phyloP scores from a whole-genome alignment of 1,140 invertebrate species.

The Coelopa frigida region DNA sequence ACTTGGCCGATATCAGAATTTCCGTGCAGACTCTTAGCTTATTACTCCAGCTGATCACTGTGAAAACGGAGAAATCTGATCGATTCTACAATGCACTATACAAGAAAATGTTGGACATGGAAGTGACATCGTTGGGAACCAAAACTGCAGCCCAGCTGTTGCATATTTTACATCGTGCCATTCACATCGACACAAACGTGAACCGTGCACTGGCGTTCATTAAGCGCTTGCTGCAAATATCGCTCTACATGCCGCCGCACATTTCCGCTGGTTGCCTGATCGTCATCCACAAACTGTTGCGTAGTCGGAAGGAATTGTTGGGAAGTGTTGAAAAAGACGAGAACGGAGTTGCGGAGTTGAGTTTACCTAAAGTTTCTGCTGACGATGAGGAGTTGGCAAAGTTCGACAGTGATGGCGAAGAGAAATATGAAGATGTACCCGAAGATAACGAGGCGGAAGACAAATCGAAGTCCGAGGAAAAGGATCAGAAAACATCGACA shows the following conservation, averaged over 20 bases:
- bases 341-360: background rate
- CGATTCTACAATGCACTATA: constrained; percentile 89
- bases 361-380: background rate
- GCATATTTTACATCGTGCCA: constrained; percentile 78
- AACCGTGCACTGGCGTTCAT: constrained; percentile 74
- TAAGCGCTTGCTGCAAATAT: constrained; percentile 81
- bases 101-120: constrained; percentile 71
- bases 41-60: constrained; percentile 71
- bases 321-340: background rate
- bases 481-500: constrained; percentile 12
- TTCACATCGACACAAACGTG: constrained; percentile 69
- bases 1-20: constrained; percentile 74
- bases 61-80: constrained; percentile 45
- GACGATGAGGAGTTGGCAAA: constrained; percentile 25
- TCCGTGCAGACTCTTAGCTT: constrained; percentile 81
- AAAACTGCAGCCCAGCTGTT: constrained; percentile 76
- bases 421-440: constrained; percentile 49
- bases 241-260: constrained; percentile 32
- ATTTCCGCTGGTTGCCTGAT: constrained; percentile 39
- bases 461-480: constrained; percentile 21
- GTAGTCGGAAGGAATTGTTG: constrained; percentile 28
- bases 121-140: constrained; percentile 56
- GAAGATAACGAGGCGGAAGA: constrained; percentile 45
- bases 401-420: constrained; percentile 49
- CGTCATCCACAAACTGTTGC: constrained; percentile 39